Percentiles rank a stretch among this genome's conserved stretches.
These are phyloP conservation scores for Brachionichthys hirsutus DNA, from an alignment of 2,113 vertebrate species.

Conservation along the genomic window DNA sequence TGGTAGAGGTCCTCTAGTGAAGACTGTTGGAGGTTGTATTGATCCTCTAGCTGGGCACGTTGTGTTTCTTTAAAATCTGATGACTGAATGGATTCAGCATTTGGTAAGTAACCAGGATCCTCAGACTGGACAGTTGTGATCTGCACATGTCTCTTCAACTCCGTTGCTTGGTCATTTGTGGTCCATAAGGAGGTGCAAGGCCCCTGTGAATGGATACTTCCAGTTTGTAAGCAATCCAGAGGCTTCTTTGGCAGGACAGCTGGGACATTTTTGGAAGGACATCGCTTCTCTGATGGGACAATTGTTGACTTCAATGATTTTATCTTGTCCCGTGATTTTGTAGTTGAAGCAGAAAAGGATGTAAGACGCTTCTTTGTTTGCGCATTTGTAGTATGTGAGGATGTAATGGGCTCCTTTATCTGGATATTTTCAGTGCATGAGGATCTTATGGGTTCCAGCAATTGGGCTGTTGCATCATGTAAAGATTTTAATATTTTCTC, in stretches of 20 bases:
- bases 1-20: conserved; percentile 7
- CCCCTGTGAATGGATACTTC: conserved; percentile 13
- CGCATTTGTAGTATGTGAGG: conserved; percentile 1
- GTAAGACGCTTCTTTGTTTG: conserved; percentile 21
- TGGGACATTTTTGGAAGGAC: conserved; percentile 10
- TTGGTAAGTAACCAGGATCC: conserved; percentile 6
- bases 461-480: conserved; percentile 4
- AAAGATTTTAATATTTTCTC: neutral
- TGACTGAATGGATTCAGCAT: conserved; percentile 10
- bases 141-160: conserved; percentile 10
- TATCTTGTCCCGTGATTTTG: no score
- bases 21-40: conserved; percentile 6
- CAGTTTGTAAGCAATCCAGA: conserved; percentile 27
- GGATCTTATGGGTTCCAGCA: conserved; percentile 12
- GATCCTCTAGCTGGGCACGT: conserved; percentile 9
- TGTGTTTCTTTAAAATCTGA: conserved; percentile 31
- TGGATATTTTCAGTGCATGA: conserved; percentile 1
- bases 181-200: conserved; percentile 16
- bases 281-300: conserved; percentile 25
- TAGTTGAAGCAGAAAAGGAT: neutral
- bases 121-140: conserved; percentile 18
- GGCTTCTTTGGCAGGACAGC: conserved; percentile 22
- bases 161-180: conserved; percentile 31
- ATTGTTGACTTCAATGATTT: neutral
- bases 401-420: conserved; percentile 10